These are phyloP conservation scores for Drosophila kuntzei DNA, from an alignment of 2,888 invertebrate genomes.

Conservation along the genomic window DNA sequence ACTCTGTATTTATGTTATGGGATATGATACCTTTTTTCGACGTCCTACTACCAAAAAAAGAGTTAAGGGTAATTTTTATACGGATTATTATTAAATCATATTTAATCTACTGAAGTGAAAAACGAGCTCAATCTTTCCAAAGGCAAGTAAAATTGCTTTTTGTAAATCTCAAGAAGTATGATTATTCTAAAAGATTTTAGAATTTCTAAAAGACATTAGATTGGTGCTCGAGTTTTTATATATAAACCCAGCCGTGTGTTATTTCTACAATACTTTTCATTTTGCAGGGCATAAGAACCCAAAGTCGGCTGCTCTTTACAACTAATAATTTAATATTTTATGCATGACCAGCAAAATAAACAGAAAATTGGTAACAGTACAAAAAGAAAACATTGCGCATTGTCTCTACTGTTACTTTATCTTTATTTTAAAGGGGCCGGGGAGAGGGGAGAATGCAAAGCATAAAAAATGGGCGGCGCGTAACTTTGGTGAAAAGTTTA, in stretches of 20 bases:
- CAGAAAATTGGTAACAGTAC: slow-evolving; percentile 62
- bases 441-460: slow-evolving; percentile 44
- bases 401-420: slow-evolving; percentile 53
- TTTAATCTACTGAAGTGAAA: too few species aligned
- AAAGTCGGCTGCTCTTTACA: slow-evolving; percentile 47
- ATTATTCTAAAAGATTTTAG: neutral
- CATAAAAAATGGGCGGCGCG: slow-evolving; percentile 64
- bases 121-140: too few species aligned
- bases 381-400: slow-evolving; percentile 55
- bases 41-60: neutral
- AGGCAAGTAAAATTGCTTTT: neutral
- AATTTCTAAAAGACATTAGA: too few species aligned
- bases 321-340: slow-evolving; percentile 81
- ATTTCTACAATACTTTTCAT: neutral
- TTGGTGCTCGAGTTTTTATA: too few species aligned
- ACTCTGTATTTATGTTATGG: neutral
- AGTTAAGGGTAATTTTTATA: neutral
- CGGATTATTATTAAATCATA: too few species aligned
- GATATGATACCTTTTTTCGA: neutral
- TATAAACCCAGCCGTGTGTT: neutral
- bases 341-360: slow-evolving; percentile 80
- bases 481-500: slow-evolving; percentile 69
- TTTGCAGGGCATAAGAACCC: slow-evolving; percentile 17
- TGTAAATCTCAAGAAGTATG: neutral
- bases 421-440: neutral